Evolutionary conservation across 2,113 vertebrate genomes (phyloP), one percentile per base, ranked within the genome.

Genomic region (Seriola dumerili): DNA sequence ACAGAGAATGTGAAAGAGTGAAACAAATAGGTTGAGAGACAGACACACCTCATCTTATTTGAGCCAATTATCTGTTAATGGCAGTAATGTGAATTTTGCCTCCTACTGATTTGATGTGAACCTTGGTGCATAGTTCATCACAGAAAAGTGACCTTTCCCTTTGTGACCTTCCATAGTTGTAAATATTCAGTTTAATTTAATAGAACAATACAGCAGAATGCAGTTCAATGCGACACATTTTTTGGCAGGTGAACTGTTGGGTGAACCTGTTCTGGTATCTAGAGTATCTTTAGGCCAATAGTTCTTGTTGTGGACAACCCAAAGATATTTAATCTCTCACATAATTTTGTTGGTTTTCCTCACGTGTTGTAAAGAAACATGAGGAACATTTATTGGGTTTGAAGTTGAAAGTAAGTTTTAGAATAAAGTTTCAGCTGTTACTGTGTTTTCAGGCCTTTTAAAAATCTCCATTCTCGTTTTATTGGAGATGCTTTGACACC

Each of bases 21-120:
- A 75, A 61, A 69, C 23, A 76, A 61, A 76, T 66, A 74, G 52
- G 58, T n/a, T 81, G 71, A 72, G 57, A 72, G 34, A 36, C 69
- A 68, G 3, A 59, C 42, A 73, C 59, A 67, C 54, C 11, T 32
- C 46, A 21, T 34, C 29, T 19, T 64, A 16, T 80, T 78, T 78
- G 44, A 55, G 14, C 36, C 23, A 17, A 12, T 34, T 8, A 55
- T 46, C 48, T 55, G 9, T 38, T 40, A 23, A 3, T 32, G 32
- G 10, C 9, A 29, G 0, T 11, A 1, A 19, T 4, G 2, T 40
- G 9, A 36, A 38, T 48, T 58, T 36, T 38, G 4, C 44, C 21
- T 19, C 5, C 3, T 4, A 3, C 23, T 6, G 14, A 48, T 74
- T 54, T 52, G 5, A n/a, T 40, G 8, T 55, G 46, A 46, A 48